Percentiles rank a stretch among this genome's conserved stretches.
phyloP scores from a whole-genome alignment of 2,888 invertebrate species.

The Helleia helle region DNA sequence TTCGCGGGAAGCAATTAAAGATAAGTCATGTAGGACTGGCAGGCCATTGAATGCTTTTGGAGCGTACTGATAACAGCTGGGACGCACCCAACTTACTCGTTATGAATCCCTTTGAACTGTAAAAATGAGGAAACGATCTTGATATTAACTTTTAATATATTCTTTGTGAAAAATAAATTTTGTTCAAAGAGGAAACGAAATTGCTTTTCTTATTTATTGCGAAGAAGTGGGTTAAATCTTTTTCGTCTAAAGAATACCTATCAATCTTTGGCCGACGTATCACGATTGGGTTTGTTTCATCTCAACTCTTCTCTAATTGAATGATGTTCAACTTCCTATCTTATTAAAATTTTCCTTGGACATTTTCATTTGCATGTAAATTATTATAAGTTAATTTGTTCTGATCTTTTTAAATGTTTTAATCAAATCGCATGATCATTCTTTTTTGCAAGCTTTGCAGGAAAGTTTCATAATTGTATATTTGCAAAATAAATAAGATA shows the following conservation, averaged over 20 bases:
- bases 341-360: slow-evolving; percentile 9
- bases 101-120: slow-evolving; percentile 21
- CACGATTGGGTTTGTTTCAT: background rate
- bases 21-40: slow-evolving; percentile 66
- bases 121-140: slow-evolving; percentile 22
- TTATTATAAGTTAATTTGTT: slow-evolving; percentile 10
- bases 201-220: slow-evolving; percentile 19
- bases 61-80: slow-evolving; percentile 36
- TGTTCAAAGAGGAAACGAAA: slow-evolving; percentile 22
- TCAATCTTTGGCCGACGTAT: slow-evolving; percentile 1
- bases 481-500: too few relatives aligned
- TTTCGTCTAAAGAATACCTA: background rate
- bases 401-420: slow-evolving; percentile 7
- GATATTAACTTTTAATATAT: slow-evolving; percentile 23
- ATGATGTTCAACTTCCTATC: slow-evolving; percentile 1
- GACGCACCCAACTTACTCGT: slow-evolving; percentile 11
- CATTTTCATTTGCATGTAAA: slow-evolving; percentile 10
- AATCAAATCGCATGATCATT: slow-evolving; percentile 7
- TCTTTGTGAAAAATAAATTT: slow-evolving; percentile 21
- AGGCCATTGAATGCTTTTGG: slow-evolving; percentile 61
- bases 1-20: slow-evolving; percentile 71
- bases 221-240: slow-evolving; percentile 9
- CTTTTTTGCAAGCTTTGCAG: background rate
- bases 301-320: slow-evolving; percentile 3
- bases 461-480: too few relatives aligned